phyloP scores from a whole-genome alignment of 1,140 invertebrate species.

The Lucilia cuprina region DNA sequence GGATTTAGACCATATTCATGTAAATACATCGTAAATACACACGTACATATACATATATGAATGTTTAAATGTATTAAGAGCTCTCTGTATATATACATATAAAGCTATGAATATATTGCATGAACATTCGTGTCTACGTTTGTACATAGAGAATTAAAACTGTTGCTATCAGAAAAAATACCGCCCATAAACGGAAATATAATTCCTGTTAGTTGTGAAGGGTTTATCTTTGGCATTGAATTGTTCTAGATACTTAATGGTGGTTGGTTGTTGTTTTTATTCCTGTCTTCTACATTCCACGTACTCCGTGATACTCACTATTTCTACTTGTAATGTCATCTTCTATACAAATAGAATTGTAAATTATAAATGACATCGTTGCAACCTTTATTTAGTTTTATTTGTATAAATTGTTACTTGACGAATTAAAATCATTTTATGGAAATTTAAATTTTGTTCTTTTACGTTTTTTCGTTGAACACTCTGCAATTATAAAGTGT shows the following conservation, averaged over 20 bases:
- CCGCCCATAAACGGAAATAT: conserved; percentile 39
- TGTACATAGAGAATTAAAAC: conserved; percentile 4
- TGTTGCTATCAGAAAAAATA: conserved; percentile 5
- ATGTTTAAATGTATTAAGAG: too few relatives aligned
- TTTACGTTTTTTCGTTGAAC: background rate
- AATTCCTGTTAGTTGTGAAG: conserved; percentile 35
- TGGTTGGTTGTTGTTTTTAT: background rate
- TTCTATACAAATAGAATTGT: background rate
- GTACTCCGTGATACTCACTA: too few relatives aligned
- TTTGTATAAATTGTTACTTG: background rate
- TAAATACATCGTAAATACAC: background rate
- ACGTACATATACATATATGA: background rate
- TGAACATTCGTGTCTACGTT: background rate
- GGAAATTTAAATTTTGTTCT: background rate
- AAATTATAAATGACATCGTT: background rate
- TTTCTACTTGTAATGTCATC: too few relatives aligned
- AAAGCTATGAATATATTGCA: background rate
- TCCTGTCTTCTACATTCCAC: background rate
- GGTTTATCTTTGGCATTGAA: conserved; percentile 28
- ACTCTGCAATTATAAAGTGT: background rate
- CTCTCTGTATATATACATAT: too few relatives aligned
- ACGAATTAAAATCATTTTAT: conserved; percentile 15
- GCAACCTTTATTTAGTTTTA: background rate
- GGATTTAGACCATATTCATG: background rate
- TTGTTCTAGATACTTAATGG: background rate